Percentiles rank a stretch among this genome's conserved stretches.
Conservation (phyloP, 1,140 invertebrate genomes). For the Andrena cerasifolii region DNA sequence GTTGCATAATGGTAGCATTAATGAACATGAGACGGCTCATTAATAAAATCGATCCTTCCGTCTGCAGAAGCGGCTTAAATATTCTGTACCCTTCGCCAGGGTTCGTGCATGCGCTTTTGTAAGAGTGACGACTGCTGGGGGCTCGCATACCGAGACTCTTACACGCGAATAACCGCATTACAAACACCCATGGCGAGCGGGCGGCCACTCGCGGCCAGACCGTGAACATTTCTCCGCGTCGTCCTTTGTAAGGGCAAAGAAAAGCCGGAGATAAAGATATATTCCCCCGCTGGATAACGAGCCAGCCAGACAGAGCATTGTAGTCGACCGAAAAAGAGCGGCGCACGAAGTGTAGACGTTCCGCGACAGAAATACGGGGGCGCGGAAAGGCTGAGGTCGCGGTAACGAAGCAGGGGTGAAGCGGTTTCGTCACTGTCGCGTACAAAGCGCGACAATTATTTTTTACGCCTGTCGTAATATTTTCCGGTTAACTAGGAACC, state of each 20-base stretch:
- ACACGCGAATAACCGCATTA: slow-evolving; percentile 32
- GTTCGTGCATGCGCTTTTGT: background rate
- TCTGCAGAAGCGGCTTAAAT: no score
- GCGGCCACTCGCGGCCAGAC: background rate
- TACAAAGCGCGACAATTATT: no score
- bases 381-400: slow-evolving; percentile 21
- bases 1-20: no score
- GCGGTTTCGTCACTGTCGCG: background rate
- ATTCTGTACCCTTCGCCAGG: no score
- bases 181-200: background rate
- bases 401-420: slow-evolving; percentile 24
- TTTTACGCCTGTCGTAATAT: no score
- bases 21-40: background rate
- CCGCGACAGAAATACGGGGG: slow-evolving; percentile 6
- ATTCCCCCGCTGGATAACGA: slow-evolving; percentile 24
- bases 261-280: slow-evolving; percentile 39
- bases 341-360: slow-evolving; percentile 38
- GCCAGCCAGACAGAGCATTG: slow-evolving; percentile 26
- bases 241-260: slow-evolving; percentile 33
- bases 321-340: slow-evolving; percentile 18
- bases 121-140: background rate
- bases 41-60: background rate
- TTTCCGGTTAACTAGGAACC: no score
- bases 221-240: background rate
- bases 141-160: background rate